phyloP scores from a whole-genome alignment of 2,797 vertebrate species.

The Channallabes apus region DNA sequence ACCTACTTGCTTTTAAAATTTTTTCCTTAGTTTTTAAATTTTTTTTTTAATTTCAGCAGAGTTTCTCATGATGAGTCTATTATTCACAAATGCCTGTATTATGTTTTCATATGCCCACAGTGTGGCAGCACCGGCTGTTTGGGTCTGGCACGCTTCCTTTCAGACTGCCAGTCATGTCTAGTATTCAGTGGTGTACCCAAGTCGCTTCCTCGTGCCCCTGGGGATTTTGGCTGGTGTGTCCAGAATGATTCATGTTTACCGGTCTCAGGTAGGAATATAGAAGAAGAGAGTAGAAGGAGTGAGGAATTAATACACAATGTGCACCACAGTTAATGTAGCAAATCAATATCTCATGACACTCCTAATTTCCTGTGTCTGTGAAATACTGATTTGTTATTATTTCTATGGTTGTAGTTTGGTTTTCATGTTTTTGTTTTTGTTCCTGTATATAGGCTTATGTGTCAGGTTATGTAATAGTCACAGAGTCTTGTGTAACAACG shows the following conservation, averaged over 20 bases:
- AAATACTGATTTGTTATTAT: constrained; percentile 46
- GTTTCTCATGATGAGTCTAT: background rate
- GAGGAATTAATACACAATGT: constrained; percentile 16
- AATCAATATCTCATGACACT: constrained; percentile 40
- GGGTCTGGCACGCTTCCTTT: constrained; percentile 86
- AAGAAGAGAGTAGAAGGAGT: constrained; percentile 62
- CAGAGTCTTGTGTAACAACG: constrained; percentile 26
- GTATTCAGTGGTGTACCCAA: constrained; percentile 81
- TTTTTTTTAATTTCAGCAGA: background rate
- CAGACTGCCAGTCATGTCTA: constrained; percentile 89
- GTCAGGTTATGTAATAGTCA: background rate
- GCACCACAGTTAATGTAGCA: constrained; percentile 37
- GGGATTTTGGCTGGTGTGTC: constrained; percentile 91
- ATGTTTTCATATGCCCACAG: constrained; percentile 64
- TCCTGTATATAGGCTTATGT: background rate
- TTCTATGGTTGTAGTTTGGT: constrained; percentile 20
- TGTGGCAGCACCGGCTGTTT: constrained; percentile 87
- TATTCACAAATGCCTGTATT: constrained; percentile 6
- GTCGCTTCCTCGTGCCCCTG: constrained; percentile 78
- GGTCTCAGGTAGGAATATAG: constrained; percentile 79
- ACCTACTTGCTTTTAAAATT: background rate
- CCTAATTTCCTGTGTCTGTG: constrained; percentile 23
- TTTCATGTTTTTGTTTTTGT: constrained; percentile 1
- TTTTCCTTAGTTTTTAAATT: background rate
- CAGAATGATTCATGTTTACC: constrained; percentile 92